Percentiles rank a stretch among this genome's conserved stretches.
phyloP scores from a whole-genome alignment of 2,888 invertebrate species.

The Nezara viridula region DNA sequence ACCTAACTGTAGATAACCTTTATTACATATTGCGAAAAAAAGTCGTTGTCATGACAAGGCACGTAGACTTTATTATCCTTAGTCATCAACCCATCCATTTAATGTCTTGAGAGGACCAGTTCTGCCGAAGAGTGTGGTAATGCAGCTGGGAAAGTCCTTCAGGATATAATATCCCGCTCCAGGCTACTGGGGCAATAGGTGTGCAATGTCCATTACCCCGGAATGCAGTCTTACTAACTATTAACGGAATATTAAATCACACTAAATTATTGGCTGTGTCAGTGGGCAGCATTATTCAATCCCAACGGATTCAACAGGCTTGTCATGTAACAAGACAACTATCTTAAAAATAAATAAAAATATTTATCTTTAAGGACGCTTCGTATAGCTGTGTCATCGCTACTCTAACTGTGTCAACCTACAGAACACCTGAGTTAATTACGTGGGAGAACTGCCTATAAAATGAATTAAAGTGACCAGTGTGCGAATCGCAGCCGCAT shows the following conservation, averaged over 20 bases:
- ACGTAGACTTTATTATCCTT: background rate
- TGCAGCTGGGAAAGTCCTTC: constrained; percentile 40
- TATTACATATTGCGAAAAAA: background rate
- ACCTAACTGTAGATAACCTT: too few species aligned
- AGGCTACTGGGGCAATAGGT: constrained; percentile 30
- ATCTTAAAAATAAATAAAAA: too few species aligned
- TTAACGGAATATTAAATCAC: constrained; percentile 31
- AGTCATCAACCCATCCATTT: background rate
- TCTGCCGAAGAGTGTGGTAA: constrained; percentile 31
- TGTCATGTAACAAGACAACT: background rate
- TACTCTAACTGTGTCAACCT: too few species aligned
- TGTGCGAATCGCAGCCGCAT: background rate
- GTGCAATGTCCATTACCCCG: constrained; percentile 14
- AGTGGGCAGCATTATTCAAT: background rate
- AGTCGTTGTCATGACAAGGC: background rate
- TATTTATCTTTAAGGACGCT: too few species aligned
- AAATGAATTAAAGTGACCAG: background rate
- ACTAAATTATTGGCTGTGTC: background rate
- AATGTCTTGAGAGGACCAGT: constrained; percentile 4
- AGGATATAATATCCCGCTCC: constrained; percentile 3
- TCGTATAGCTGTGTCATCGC: too few species aligned
- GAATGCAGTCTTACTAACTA: background rate
- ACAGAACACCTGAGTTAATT: too few species aligned
- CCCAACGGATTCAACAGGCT: background rate
- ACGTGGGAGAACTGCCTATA: background rate